Evolutionary conservation across 2,888 invertebrate genomes (phyloP), one percentile per base, ranked within the genome.

Genomic region (Lypha dubia): DNA sequence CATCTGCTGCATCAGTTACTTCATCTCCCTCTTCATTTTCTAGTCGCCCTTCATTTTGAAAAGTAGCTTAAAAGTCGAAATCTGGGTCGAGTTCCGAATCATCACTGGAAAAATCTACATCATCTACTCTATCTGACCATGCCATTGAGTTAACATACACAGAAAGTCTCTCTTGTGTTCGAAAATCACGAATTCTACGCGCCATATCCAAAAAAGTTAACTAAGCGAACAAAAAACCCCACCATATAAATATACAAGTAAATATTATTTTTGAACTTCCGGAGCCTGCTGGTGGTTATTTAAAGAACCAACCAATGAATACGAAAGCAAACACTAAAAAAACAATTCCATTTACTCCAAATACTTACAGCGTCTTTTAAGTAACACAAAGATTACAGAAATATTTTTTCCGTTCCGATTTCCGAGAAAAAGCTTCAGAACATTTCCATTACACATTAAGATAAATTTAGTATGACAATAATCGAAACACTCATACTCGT

Each of bases 141-240:
- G 58, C 58, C 20, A 62, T 38, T 62, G 20, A 15, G 13, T 62
- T 62, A 13, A 62, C 38, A 62, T 13, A 62, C 20, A 38, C 38
- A 9, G 2, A 38, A 62, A 62, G 20, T 15, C 22, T 20, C 28
- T 38, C 13, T 3, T 60, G 15, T 28, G 15, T 28, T 56, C n/a
- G 15, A 56, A 56, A 28, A 28, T 56, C 15, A 8, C 56, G n/a
- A 28, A 28, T 1, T 56, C 51, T 28, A 8, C 56, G 6, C 24
- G 28, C n/a, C 56, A 56, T 28, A 28, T 56, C 11, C 2, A 32
- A n/a, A 28, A 24, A 28, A 53, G 1, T 24, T 11, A n/a, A 53
- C 53, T 28, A 56, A 56, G 28, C 13, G 15, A 24, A 15, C 13
- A 22, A 56, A 56, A 56, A 56, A 56, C 4, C 4, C 56, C 56